Evolutionary conservation across 2,113 vertebrate species (phyloP).

Genomic region (Malurus elegans): DNA sequence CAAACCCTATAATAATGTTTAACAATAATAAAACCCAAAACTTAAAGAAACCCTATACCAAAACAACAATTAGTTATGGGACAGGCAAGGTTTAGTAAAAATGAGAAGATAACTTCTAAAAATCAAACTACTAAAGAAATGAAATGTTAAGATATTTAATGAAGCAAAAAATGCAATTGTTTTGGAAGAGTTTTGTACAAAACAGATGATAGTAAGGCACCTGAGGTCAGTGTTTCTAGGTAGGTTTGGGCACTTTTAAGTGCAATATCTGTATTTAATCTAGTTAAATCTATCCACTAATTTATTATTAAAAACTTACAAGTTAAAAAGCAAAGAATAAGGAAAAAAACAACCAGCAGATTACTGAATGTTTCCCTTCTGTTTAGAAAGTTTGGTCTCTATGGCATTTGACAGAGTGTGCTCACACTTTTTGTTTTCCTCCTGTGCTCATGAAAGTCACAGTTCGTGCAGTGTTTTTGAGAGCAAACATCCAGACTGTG

Average conservation of each 20-base stretch:
- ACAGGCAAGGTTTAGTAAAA: background rate
- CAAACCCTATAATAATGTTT: background rate
- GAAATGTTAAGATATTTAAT: background rate
- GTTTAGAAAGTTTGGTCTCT: background rate
- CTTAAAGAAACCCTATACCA: accelerated
- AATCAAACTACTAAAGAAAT: background rate
- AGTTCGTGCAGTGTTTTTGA: background rate
- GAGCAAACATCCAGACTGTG: background rate
- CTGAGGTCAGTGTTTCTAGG: background rate
- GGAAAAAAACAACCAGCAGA: background rate
- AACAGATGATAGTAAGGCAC: background rate
- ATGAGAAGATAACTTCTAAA: background rate
- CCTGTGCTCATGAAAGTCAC: background rate
- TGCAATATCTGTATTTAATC: background rate
- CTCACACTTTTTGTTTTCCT: background rate
- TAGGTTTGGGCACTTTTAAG: background rate
- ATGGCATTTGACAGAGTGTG: background rate
- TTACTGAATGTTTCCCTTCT: background rate
- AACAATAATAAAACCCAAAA: background rate
- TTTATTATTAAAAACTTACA: background rate
- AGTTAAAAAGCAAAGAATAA: background rate
- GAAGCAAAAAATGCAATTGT: background rate
- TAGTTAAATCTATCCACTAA: background rate
- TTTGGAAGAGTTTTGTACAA: background rate
- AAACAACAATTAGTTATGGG: background rate